Evolutionary conservation across 2,113 vertebrate species (phyloP).

Genomic region (Silurus glanis): DNA sequence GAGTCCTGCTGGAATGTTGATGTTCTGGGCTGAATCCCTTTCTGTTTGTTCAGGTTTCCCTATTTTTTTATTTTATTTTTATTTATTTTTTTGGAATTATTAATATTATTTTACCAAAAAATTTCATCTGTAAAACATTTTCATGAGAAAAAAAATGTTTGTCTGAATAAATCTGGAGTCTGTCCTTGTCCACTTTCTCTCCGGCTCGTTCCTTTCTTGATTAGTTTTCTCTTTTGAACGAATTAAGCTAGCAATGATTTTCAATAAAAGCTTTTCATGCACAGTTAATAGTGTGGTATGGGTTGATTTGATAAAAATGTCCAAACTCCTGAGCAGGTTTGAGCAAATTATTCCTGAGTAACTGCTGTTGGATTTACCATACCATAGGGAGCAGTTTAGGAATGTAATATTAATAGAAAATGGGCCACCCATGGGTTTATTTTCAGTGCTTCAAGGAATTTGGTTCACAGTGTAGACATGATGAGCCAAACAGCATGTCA

Average conservation of each 20-base stretch:
- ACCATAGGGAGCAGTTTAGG: neutral
- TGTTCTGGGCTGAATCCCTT: slow-evolving; percentile 58
- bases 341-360: slow-evolving; percentile 23
- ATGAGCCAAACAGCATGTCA: neutral
- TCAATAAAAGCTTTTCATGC: slow-evolving; percentile 31
- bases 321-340: neutral
- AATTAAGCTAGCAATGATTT: slow-evolving; percentile 21
- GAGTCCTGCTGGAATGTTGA: slow-evolving; percentile 64
- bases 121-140: slow-evolving; percentile 56
- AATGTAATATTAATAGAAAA: slow-evolving; percentile 16
- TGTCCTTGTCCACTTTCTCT: slow-evolving; percentile 56
- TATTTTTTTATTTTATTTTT: slow-evolving; percentile 36
- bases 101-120: neutral
- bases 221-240: neutral
- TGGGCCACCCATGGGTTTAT: neutral
- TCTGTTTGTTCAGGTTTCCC: slow-evolving; percentile 52
- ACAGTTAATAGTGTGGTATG: slow-evolving; percentile 8
- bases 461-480: neutral
- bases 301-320: slow-evolving; percentile 31
- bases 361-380: slow-evolving; percentile 22
- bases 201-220: slow-evolving; percentile 31
- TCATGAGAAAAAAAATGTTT: slow-evolving; percentile 56
- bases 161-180: slow-evolving; percentile 66
- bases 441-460: neutral
- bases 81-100: neutral